Percentiles rank a stretch among this genome's conserved stretches.
These are phyloP conservation scores for Lamellibrachia satsuma DNA, from an alignment of 2,888 invertebrate species.

Conservation along the genomic window DNA sequence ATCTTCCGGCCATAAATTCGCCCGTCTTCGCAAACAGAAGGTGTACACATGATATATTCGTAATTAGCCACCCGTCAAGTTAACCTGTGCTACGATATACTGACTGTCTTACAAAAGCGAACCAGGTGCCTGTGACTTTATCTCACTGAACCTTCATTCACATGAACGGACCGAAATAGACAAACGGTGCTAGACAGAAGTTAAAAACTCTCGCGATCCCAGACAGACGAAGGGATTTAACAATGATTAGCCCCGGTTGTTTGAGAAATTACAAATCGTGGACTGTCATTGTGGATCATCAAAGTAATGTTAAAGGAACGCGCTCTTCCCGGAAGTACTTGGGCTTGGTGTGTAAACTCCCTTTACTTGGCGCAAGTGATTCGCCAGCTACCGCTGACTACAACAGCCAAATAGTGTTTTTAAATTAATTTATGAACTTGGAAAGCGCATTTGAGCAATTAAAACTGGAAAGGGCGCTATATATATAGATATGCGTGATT, in stretches of 20 bases:
- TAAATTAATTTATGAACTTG: no score
- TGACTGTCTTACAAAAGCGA: background rate
- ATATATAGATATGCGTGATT: no score
- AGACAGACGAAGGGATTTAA: background rate
- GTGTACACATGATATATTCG: background rate
- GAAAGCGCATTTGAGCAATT: no score
- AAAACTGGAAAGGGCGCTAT: no score
- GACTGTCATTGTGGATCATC: background rate
- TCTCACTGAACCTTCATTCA: background rate
- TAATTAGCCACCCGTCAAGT: background rate
- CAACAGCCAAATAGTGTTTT: no score
- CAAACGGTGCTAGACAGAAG: background rate
- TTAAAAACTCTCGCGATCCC: background rate
- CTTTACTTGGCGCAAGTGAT: no score
- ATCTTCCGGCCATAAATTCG: background rate
- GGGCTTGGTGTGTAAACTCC: no score
- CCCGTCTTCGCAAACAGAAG: background rate
- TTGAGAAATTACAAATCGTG: background rate
- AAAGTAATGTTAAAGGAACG: background rate
- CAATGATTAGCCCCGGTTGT: background rate
- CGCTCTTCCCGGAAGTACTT: no score
- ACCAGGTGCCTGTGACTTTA: background rate
- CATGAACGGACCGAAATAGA: background rate
- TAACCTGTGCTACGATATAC: background rate
- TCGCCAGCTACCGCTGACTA: no score